Evolutionary conservation across 2,113 vertebrate species (phyloP).

Genomic region (Neopipo cinnamomea): DNA sequence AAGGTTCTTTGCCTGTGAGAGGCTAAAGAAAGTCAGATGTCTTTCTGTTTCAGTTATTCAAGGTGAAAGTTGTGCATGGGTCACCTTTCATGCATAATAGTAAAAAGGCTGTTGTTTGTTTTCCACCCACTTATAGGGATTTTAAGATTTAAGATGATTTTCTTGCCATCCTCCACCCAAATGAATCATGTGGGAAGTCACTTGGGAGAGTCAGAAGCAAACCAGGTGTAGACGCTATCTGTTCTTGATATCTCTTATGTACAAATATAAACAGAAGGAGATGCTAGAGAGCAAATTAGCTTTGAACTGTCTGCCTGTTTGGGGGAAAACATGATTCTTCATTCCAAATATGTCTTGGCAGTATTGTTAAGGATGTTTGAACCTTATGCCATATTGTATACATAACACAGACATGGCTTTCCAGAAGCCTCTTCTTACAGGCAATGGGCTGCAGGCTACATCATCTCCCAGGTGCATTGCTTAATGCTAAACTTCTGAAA

Average conservation of each 20-base stretch:
- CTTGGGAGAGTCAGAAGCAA: slow-evolving; percentile 18
- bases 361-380: background rate
- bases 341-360: slow-evolving; percentile 31
- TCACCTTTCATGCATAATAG: background rate
- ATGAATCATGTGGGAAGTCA: slow-evolving; percentile 21
- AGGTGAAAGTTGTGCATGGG: background rate
- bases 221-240: slow-evolving; percentile 31
- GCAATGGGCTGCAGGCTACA: slow-evolving; percentile 4
- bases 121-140: background rate
- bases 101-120: background rate
- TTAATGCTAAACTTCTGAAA: slow-evolving; percentile 36
- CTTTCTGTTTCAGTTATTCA: slow-evolving; percentile 11
- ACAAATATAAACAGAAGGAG: slow-evolving; percentile 35
- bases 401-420: background rate
- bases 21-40: background rate
- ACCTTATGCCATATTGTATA: background rate
- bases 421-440: background rate
- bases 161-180: background rate
- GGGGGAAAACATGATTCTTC: background rate
- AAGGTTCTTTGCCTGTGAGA: background rate
- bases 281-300: background rate
- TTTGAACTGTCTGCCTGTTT: slow-evolving; percentile 32
- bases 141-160: background rate
- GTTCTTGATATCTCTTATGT: background rate
- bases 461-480: slow-evolving; percentile 36